Conservation (phyloP, 2,888 invertebrate species). For the Drosophila meridionalis region DNA sequence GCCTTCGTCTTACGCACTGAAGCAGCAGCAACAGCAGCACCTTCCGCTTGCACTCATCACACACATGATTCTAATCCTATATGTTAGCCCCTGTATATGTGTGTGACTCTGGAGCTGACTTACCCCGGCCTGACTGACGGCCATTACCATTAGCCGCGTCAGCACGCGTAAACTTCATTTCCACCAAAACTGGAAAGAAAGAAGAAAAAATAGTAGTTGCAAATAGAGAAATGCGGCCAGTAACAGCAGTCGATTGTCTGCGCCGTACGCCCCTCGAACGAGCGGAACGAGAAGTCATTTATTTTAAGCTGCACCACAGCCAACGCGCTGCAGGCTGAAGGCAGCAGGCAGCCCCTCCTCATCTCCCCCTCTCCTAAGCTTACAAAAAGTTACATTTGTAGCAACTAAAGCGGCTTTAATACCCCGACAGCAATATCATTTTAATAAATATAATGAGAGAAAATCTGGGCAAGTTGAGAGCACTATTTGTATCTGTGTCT, state of each 20-base stretch:
- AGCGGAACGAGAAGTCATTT: constrained; percentile 77
- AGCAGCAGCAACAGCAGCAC: constrained; percentile 25
- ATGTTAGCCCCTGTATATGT: constrained; percentile 1
- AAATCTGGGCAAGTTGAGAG: not conserved
- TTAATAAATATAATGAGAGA: not conserved
- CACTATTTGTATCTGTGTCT: not conserved
- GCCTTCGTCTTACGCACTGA: constrained; percentile 38
- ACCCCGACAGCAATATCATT: not conserved
- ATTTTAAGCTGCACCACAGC: constrained; percentile 68
- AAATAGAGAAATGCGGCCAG: constrained; percentile 16
- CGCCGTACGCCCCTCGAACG: constrained; percentile 30
- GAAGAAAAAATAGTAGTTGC: not conserved
- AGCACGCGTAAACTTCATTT: constrained; percentile 76
- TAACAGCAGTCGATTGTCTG: constrained; percentile 25
- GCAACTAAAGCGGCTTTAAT: not conserved
- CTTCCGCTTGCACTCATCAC: constrained; percentile 56
- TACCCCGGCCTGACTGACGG: constrained; percentile 49
- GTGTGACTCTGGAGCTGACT: constrained; percentile 48
- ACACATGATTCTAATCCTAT: constrained; percentile 19
- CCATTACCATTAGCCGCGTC: constrained; percentile 74
- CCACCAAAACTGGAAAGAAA: constrained; percentile 38
- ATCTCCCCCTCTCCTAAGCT: not conserved
- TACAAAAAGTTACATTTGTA: not conserved
- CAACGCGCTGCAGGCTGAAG: constrained; percentile 39
- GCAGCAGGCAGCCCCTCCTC: not conserved